Conservation (phyloP, 1,140 invertebrate species). For the Arion vulgaris region DNA sequence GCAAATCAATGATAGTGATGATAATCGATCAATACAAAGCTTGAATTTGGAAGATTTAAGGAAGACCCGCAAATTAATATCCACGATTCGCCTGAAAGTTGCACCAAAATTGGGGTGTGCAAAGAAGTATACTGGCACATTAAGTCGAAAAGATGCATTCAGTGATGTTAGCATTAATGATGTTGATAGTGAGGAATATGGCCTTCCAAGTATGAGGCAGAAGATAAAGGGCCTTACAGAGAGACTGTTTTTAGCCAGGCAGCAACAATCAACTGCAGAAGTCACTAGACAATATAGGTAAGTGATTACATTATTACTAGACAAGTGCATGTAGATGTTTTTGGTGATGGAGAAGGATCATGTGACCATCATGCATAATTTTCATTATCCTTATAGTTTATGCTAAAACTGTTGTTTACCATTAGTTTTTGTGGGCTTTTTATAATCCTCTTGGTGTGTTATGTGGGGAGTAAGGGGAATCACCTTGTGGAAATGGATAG, state of each 20-base stretch:
- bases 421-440: too few relatives aligned
- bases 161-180: not conserved
- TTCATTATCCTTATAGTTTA: too few relatives aligned
- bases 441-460: too few relatives aligned
- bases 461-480: too few relatives aligned
- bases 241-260: slow-evolving; percentile 11
- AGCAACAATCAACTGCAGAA: slow-evolving; percentile 1
- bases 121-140: not conserved
- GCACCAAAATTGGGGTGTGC: not conserved
- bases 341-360: too few relatives aligned
- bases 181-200: not conserved
- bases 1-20: not conserved
- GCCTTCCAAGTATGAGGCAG: slow-evolving; percentile 11
- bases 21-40: slow-evolving; percentile 1
- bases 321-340: too few relatives aligned
- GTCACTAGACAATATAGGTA: slow-evolving; percentile 15
- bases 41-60: slow-evolving; percentile 18
- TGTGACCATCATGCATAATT: too few relatives aligned
- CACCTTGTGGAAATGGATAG: too few relatives aligned
- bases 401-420: too few relatives aligned
- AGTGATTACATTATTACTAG: not conserved
- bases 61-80: not conserved
- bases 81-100: not conserved
- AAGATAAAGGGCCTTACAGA: slow-evolving; percentile 1
- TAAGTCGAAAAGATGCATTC: not conserved